A percentile compares a stretch with the other conserved stretches of the same genome.
phyloP scores from a whole-genome alignment of 2,797 vertebrate species.

The Xerus rutilus region DNA sequence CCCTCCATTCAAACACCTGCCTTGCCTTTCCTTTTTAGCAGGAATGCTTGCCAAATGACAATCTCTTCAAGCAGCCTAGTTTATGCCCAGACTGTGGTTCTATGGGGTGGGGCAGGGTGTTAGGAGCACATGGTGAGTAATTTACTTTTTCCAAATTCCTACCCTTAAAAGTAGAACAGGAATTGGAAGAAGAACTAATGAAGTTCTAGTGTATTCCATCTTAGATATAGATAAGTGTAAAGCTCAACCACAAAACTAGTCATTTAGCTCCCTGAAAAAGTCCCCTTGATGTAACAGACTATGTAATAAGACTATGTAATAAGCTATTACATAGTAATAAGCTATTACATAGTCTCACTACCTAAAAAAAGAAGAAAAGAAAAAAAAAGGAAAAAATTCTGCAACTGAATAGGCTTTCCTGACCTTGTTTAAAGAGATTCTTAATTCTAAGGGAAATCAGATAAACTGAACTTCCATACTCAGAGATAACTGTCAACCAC shows the following conservation, averaged over 20 bases:
- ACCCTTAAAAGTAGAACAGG: not conserved
- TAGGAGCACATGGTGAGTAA: not conserved
- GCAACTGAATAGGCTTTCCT: not conserved
- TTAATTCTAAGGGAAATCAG: conserved; percentile 29
- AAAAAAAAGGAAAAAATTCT: not conserved
- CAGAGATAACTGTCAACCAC: not conserved
- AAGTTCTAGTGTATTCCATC: not conserved
- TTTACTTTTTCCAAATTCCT: not conserved
- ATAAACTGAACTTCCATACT: not conserved
- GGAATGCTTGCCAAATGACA: not conserved
- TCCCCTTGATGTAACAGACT: not conserved
- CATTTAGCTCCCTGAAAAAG: not conserved
- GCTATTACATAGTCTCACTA: not conserved
- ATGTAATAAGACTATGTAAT: no score
- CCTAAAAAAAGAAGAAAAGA: not conserved
- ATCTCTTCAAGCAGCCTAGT: not conserved
- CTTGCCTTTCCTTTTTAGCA: not conserved
- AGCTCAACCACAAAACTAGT: not conserved
- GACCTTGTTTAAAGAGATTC: not conserved
- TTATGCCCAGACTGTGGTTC: not conserved
- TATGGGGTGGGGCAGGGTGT: not conserved
- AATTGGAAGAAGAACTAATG: not conserved
- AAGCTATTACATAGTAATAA: not conserved
- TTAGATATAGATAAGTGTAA: not conserved
- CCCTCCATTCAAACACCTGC: not conserved